phyloP scores from a whole-genome alignment of 2,888 invertebrate genomes.

The Mesorhabditis spiculigera region DNA sequence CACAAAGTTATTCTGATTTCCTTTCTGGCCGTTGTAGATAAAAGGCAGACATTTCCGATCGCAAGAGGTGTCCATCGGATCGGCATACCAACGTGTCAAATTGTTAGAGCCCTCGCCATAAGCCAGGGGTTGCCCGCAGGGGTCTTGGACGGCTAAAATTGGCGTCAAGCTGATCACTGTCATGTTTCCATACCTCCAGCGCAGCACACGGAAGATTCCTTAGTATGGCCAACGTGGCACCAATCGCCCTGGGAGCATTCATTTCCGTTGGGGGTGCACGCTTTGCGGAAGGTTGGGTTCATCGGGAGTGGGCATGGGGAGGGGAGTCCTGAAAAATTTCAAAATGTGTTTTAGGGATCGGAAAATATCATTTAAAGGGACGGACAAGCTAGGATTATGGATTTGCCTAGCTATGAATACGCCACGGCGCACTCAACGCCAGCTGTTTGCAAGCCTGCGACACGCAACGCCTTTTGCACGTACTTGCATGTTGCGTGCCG shows the following conservation, averaged over 20 bases:
- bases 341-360: not conserved
- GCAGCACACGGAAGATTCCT: slow-evolving; percentile 50
- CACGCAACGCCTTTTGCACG: too few relatives aligned
- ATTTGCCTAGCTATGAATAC: too few relatives aligned
- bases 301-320: slow-evolving; percentile 49
- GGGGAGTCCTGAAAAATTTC: slow-evolving; percentile 36
- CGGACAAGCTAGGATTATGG: too few relatives aligned
- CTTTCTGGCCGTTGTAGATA: slow-evolving; percentile 49
- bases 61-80: slow-evolving; percentile 49
- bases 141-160: slow-evolving; percentile 36
- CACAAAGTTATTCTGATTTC: slow-evolving; percentile 57
- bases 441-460: too few relatives aligned
- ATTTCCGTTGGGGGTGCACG: slow-evolving; percentile 25
- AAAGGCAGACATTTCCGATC: slow-evolving; percentile 50
- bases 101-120: slow-evolving; percentile 48
- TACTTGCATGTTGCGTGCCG: too few relatives aligned
- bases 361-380: too few relatives aligned
- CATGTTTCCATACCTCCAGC: slow-evolving; percentile 31
- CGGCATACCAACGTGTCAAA: slow-evolving; percentile 53
- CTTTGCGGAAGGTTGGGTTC: slow-evolving; percentile 19
- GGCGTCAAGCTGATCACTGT: not conserved
- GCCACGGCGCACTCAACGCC: too few relatives aligned
- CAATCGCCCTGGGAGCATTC: slow-evolving; percentile 46
- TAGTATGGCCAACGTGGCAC: slow-evolving; percentile 52
- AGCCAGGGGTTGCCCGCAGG: slow-evolving; percentile 47